Percentiles rank a stretch among this genome's conserved stretches.
phyloP scores from a whole-genome alignment of 1,140 invertebrate species.

The Drosophila rhopaloa region DNA sequence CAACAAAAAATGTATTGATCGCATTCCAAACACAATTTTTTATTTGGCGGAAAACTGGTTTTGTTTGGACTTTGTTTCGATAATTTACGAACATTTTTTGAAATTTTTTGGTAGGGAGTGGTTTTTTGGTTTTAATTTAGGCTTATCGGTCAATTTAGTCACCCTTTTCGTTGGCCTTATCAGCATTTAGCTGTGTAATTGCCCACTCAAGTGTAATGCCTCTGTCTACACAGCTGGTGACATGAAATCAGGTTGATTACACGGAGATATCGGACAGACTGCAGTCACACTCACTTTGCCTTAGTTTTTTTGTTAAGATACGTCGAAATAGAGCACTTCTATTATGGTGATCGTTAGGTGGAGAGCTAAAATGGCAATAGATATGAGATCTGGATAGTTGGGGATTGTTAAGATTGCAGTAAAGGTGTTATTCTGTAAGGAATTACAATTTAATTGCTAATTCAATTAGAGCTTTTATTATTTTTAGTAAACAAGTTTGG shows the following conservation, averaged over 20 bases:
- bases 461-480: too few species aligned
- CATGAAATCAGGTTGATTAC: constrained; percentile 41
- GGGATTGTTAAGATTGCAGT: too few species aligned
- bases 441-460: too few species aligned
- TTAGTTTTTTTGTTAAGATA: constrained; percentile 6
- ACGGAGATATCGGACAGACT: constrained; percentile 14
- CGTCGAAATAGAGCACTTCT: not conserved
- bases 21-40: constrained; percentile 42
- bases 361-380: constrained; percentile 11
- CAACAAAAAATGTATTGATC: constrained; percentile 35
- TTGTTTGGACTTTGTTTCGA: constrained; percentile 10
- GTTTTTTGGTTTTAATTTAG: constrained; percentile 9
- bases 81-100: constrained; percentile 37
- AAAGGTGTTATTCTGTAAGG: too few species aligned
- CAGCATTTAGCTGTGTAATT: constrained; percentile 32
- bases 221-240: constrained; percentile 25
- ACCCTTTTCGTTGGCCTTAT: constrained; percentile 11
- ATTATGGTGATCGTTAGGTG: not conserved
- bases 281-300: constrained; percentile 5
- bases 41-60: constrained; percentile 54
- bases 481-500: too few species aligned
- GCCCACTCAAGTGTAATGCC: constrained; percentile 14
- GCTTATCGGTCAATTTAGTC: constrained; percentile 1
- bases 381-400: not conserved
- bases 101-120: constrained; percentile 22